Evolutionary conservation across 2,888 invertebrate species (phyloP).

Genomic region (Mythimna impura): DNA sequence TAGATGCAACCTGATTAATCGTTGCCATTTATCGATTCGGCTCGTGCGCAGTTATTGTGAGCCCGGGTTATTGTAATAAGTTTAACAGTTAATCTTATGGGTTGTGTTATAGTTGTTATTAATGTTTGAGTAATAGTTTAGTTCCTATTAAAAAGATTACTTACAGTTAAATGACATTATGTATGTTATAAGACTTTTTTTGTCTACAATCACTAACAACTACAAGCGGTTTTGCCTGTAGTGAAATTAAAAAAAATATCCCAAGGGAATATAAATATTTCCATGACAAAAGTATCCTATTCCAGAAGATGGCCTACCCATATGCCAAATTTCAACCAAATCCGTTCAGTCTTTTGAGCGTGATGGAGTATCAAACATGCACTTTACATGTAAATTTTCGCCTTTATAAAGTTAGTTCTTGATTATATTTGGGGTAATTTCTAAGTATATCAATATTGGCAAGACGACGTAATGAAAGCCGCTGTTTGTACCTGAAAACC

Average conservation of each 20-base stretch:
- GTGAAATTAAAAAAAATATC: too few species aligned
- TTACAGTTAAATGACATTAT: neutral
- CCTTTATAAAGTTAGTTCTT: neutral
- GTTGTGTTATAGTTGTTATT: conserved; percentile 14
- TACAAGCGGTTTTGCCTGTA: too few species aligned
- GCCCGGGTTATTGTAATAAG: conserved; percentile 35
- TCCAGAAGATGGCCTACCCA: too few species aligned
- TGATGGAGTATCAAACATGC: too few species aligned
- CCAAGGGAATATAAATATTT: too few species aligned
- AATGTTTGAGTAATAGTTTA: neutral
- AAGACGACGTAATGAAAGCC: neutral
- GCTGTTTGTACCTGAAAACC: too few species aligned
- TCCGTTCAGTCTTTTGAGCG: too few species aligned
- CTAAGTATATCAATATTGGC: neutral
- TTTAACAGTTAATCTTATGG: conserved; percentile 29
- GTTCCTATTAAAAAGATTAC: neutral
- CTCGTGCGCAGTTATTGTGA: conserved; percentile 54
- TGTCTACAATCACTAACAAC: neutral
- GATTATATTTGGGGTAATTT: neutral
- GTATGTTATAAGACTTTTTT: neutral
- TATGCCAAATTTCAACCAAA: too few species aligned
- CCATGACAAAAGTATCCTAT: too few species aligned
- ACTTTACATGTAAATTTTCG: too few species aligned
- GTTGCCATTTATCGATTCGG: conserved; percentile 54
- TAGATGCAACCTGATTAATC: conserved; percentile 64